Base-by-base conservation (phyloP, 92 coral and sea anemone species). In the Pocillopora grandis region DNA sequence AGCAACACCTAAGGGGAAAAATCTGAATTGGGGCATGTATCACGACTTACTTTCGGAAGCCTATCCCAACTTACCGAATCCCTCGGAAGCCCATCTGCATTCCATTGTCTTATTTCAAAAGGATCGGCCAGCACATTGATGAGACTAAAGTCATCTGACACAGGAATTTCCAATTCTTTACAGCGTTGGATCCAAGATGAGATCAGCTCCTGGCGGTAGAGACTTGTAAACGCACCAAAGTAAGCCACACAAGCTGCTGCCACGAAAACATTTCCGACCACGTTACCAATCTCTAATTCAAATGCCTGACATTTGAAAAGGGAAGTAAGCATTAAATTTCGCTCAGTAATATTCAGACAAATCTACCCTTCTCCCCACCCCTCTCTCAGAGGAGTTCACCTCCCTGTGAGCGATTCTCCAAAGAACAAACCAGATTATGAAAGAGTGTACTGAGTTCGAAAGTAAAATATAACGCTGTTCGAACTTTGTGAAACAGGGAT, bases 191-290 rank as follows among this genome's bases (percentile, higher is more conserved):
- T 96, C 99, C 99, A 96, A 14, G 90, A 93, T 10, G 98, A 92
- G 19, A 96, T 88, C 33, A 96, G 89, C 93, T 96, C 99, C 21
- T 92, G 90, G 62, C 99, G 90, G 82, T 96, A 96, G 36, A 78
- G 88, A 71, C 94, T 94, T 9, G 99, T 97, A 78, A 97, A 97
- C 37, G 99, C 99, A 14, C 99, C 99, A 82, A 92, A 94, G 61
- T 97, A 97, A 12, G 99, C 99, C 37, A 97, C 99, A 60, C 97
- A 97, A 49, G 99, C 99, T 15, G 99, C 99, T 4, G 99, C 99
- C 20, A 97, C 93, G 72, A 97, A 97, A 19, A 97, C 99, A 71
- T 97, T 97, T 11, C 99, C 99, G 49, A 97, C 99, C 36, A 97
- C 99, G 80, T 97, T 92, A 66, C 96, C 99, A 80, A 97, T 97